These are phyloP conservation scores for Labeo catla DNA, from an alignment of 2,113 vertebrate genomes.

Conservation along the genomic window DNA sequence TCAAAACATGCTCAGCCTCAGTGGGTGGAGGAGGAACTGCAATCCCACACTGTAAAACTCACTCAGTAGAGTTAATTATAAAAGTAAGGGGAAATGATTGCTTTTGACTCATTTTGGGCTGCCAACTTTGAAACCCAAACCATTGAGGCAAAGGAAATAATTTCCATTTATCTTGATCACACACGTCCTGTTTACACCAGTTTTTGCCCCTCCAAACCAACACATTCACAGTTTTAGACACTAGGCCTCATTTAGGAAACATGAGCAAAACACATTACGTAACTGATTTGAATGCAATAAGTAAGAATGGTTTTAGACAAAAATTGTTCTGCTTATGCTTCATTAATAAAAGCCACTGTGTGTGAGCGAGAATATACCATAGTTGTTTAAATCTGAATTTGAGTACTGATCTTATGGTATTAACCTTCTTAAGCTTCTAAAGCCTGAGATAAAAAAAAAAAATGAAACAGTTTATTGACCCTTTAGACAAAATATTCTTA, in stretches of 20 bases:
- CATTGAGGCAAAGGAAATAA: not conserved
- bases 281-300: not conserved
- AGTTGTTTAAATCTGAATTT: not conserved
- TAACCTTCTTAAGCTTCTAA: not conserved
- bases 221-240: not conserved
- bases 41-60: not conserved
- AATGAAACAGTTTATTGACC: no score
- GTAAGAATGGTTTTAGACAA: not conserved
- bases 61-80: not conserved
- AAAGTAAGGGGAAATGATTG: not conserved
- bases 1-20: constrained; percentile 11
- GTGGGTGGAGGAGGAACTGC: not conserved
- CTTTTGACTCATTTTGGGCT: constrained; percentile 7
- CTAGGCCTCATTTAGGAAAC: not conserved
- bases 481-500: not conserved
- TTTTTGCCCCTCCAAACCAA: not conserved
- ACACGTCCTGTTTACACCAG: not conserved
- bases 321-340: not conserved
- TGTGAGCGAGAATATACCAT: not conserved
- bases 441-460: not conserved
- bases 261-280: not conserved
- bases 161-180: not conserved
- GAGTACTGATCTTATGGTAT: not conserved
- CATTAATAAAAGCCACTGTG: not conserved
- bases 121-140: not conserved